phyloP scores from a whole-genome alignment of 2,888 invertebrate species.

The Lamellibrachia satsuma region DNA sequence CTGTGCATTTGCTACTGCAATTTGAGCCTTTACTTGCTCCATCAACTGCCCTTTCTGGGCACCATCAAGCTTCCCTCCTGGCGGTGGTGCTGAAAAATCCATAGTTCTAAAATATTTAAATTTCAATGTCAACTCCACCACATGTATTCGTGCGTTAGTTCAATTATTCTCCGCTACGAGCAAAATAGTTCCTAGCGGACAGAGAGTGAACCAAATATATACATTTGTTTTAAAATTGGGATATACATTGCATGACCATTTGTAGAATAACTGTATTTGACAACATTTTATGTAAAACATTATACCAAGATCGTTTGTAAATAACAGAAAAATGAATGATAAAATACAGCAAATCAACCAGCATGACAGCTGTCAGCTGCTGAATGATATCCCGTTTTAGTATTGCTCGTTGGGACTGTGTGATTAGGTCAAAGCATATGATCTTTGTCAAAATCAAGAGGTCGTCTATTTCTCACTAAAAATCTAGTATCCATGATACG shows the following conservation, averaged over 20 bases:
- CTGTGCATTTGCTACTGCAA: conserved; percentile 91
- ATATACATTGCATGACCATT: not conserved
- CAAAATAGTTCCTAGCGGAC: not conserved
- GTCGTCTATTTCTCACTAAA: not conserved
- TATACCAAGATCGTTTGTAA: not conserved
- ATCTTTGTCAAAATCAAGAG: not conserved
- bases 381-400: not conserved
- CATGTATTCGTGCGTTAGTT: not conserved
- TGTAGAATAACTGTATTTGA: not conserved
- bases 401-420: not conserved
- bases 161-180: not conserved
- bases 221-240: not conserved
- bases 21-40: conserved; percentile 94
- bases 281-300: not conserved
- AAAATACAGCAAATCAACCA: not conserved
- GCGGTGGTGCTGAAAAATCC: conserved; percentile 26
- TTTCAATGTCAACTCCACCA: not conserved
- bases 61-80: conserved; percentile 34
- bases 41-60: conserved; percentile 71
- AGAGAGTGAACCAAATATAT: not conserved
- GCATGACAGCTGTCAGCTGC: not conserved
- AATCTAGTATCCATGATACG: too few species aligned
- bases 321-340: too few species aligned
- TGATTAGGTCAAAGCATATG: not conserved
- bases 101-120: conserved; percentile 17